phyloP scores from a whole-genome alignment of 2,113 vertebrate genomes.

The Myocastor coypus region DNA sequence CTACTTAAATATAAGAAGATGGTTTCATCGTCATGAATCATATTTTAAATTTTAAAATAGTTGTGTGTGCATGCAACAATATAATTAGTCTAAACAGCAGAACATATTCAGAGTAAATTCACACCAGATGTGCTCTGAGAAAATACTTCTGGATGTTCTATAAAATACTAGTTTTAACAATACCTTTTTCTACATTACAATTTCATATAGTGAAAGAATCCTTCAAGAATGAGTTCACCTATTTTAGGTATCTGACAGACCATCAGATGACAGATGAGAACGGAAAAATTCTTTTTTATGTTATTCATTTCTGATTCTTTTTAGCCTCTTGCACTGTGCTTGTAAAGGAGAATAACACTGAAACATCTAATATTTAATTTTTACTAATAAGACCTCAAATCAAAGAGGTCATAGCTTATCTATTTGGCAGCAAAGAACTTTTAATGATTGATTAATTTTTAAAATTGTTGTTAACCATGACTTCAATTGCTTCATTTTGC shows the following conservation, averaged over 20 bases:
- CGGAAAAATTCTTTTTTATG: conserved; percentile 29
- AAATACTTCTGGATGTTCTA: background rate
- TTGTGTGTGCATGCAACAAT: background rate
- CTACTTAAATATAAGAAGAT: conserved; percentile 15
- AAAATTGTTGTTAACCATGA: conserved; percentile 24
- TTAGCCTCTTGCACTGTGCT: background rate
- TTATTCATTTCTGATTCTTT: conserved; percentile 1
- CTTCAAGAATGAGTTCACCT: conserved; percentile 36
- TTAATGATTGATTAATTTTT: background rate
- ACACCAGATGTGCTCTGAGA: conserved; percentile 16
- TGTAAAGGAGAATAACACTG: background rate
- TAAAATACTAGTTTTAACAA: conserved; percentile 14
- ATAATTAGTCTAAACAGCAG: conserved; percentile 27
- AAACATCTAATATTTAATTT: background rate
- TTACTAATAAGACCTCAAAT: background rate
- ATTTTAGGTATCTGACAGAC: conserved; percentile 32
- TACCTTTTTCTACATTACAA: conserved; percentile 32
- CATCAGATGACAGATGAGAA: background rate
- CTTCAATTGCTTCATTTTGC: conserved; percentile 1
- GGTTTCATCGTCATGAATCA: background rate
- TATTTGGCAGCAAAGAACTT: background rate
- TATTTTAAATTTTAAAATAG: conserved; percentile 50
- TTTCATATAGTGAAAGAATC: conserved; percentile 5
- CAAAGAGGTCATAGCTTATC: background rate
- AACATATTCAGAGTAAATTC: conserved; percentile 30